phyloP scores from a whole-genome alignment of 1,140 invertebrate species.

The Drosophila albomicans region DNA sequence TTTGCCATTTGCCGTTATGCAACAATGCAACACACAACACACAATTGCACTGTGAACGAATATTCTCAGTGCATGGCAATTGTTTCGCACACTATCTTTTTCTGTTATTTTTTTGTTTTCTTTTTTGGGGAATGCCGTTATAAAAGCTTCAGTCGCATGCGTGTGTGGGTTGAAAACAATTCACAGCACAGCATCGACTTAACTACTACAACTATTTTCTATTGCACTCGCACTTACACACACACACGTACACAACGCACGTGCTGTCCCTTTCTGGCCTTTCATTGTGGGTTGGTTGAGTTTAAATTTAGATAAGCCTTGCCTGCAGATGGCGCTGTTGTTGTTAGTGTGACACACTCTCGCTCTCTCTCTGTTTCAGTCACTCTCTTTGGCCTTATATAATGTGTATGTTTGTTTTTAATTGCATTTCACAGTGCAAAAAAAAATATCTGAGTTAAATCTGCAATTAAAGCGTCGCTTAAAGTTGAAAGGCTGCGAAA shows the following conservation, averaged over 20 bases:
- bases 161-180: constrained; percentile 68
- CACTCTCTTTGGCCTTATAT: constrained; percentile 49
- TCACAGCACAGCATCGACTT: constrained; percentile 23
- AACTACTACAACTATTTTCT: neutral
- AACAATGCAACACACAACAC: constrained; percentile 4
- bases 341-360: constrained; percentile 56
- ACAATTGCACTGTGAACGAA: constrained; percentile 26
- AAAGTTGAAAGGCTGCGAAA: constrained; percentile 39
- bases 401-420: constrained; percentile 39
- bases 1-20: constrained; percentile 29
- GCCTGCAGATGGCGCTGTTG: neutral
- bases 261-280: neutral
- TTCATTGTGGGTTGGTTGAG: constrained; percentile 28
- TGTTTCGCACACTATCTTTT: neutral
- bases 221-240: constrained; percentile 1
- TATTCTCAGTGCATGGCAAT: neutral
- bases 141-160: constrained; percentile 26
- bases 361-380: constrained; percentile 6
- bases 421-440: constrained; percentile 46
- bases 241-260: neutral
- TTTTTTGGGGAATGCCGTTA: constrained; percentile 18
- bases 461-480: constrained; percentile 56
- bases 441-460: constrained; percentile 30
- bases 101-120: neutral
- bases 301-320: constrained; percentile 71